Evolutionary conservation across 2,797 vertebrate species (phyloP).

Genomic region (Allobates femoralis): DNA sequence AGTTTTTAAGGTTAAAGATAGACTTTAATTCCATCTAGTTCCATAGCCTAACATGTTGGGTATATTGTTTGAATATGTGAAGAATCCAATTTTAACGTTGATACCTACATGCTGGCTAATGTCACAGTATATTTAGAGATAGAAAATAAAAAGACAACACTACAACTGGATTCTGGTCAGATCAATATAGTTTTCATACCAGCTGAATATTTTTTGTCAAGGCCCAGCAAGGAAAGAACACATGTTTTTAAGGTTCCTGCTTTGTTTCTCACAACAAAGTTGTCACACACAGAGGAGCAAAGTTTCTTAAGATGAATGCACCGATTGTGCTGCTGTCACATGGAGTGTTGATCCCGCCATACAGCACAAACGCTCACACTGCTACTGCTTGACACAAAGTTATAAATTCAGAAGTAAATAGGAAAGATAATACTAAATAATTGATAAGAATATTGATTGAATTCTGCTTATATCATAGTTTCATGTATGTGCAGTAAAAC

Average conservation of each 20-base stretch:
- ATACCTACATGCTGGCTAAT: no score
- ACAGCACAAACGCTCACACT: neutral
- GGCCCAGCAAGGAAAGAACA: neutral
- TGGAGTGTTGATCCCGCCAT: neutral
- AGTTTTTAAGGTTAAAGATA: no score
- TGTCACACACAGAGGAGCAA: neutral
- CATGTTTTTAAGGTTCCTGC: neutral
- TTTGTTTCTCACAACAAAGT: neutral
- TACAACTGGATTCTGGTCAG: no score
- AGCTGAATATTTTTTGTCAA: neutral
- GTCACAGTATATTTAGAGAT: no score
- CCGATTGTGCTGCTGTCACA: neutral
- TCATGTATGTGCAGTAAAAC: neutral
- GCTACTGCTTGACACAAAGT: neutral
- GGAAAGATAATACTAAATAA: neutral
- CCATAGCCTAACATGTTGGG: no score
- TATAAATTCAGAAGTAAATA: neutral
- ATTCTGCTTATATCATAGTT: neutral
- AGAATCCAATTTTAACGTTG: no score
- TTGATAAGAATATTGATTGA: neutral
- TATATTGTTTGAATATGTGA: no score
- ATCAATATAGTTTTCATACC: neutral
- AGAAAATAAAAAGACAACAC: no score
- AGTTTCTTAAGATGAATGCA: neutral
- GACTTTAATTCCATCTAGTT: no score